Conservation (phyloP, 1,140 invertebrate genomes). For the Metopolophium dirhodum region DNA sequence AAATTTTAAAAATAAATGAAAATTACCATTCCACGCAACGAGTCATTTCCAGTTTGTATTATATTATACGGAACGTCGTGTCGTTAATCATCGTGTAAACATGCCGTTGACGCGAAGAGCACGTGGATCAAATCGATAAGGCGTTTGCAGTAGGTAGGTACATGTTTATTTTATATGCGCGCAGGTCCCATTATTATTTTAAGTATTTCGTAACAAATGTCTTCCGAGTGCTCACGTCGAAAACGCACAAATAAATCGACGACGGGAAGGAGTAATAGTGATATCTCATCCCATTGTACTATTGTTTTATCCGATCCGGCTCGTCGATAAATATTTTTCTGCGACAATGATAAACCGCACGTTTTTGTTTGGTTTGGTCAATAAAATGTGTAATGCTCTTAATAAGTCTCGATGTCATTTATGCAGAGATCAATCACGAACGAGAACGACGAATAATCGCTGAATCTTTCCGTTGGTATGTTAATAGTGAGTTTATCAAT, state of each 20-base stretch:
- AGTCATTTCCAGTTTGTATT: slow-evolving; percentile 33
- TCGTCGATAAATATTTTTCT: slow-evolving; percentile 23
- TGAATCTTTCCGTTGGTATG: background rate
- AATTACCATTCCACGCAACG: background rate
- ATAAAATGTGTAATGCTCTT: slow-evolving; percentile 35
- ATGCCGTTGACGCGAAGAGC: background rate
- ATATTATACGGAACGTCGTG: background rate
- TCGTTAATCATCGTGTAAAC: slow-evolving; percentile 50
- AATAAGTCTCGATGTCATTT: slow-evolving; percentile 19
- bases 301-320: slow-evolving; percentile 9
- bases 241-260: slow-evolving; percentile 23
- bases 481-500: background rate
- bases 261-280: background rate
- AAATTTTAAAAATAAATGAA: background rate
- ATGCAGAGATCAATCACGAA: background rate
- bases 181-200: slow-evolving; percentile 25
- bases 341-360: slow-evolving; percentile 6
- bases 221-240: background rate
- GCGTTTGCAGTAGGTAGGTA: background rate
- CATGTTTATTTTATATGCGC: background rate
- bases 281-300: slow-evolving; percentile 18
- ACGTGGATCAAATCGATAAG: slow-evolving; percentile 51
- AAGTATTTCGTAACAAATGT: slow-evolving; percentile 41
- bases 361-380: background rate
- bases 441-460: background rate